Percentiles rank a stretch among this genome's conserved stretches.
phyloP scores from a whole-genome alignment of 2,797 vertebrate genomes.

The Simalia tracyae region DNA sequence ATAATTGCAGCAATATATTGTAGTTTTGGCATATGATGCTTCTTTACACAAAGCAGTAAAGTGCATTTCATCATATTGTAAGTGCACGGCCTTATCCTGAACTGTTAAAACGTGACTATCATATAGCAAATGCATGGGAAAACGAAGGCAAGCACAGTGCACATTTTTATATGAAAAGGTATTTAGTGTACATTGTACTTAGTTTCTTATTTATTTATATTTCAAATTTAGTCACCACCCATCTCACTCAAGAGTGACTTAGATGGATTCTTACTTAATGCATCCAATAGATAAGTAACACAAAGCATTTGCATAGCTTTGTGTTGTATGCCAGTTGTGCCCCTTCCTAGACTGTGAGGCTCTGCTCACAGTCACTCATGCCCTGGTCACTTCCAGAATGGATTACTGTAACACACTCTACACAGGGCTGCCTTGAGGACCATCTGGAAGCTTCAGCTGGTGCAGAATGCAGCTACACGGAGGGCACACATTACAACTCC shows the following conservation, averaged over 20 bases:
- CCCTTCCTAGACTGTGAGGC: too few relatives aligned
- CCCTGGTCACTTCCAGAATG: too few relatives aligned
- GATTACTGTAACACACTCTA: too few relatives aligned
- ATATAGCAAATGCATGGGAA: not conserved
- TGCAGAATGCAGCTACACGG: not conserved
- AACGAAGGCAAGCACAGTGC: not conserved
- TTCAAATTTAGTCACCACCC: too few relatives aligned
- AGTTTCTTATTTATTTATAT: too few relatives aligned
- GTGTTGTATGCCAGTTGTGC: not conserved
- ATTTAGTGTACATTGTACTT: not conserved
- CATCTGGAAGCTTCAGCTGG: not conserved
- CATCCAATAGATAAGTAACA: not conserved
- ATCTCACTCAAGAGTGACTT: too few relatives aligned
- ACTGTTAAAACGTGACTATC: too few relatives aligned
- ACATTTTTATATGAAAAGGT: not conserved
- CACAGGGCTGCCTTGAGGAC: not conserved
- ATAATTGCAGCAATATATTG: not conserved
- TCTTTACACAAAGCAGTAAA: too few relatives aligned
- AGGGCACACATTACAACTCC: too few relatives aligned
- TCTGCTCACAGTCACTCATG: not conserved
- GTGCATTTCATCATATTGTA: too few relatives aligned
- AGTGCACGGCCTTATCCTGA: too few relatives aligned
- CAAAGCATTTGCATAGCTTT: not conserved
- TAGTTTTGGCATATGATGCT: not conserved
- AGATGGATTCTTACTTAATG: not conserved